phyloP scores from a whole-genome alignment of 2,888 invertebrate genomes.

The Ophonus ardosiacus region DNA sequence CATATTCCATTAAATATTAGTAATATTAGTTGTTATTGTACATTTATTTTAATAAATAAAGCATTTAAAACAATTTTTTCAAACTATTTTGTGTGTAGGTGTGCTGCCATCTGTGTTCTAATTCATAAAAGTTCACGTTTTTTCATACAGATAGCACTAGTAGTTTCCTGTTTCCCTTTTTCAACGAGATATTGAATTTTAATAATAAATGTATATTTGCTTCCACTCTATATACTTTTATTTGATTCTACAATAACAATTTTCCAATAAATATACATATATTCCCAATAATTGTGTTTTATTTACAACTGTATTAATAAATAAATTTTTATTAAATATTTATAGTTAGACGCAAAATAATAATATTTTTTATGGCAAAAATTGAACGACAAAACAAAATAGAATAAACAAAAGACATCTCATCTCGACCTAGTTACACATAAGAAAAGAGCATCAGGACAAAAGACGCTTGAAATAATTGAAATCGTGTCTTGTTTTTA shows the following conservation, averaged over 20 bases:
- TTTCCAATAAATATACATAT: neutral
- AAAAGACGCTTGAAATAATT: conserved; percentile 12
- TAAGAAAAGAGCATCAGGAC: conserved; percentile 27
- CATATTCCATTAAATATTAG: neutral
- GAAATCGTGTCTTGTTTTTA: neutral
- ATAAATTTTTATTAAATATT: no score
- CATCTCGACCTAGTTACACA: conserved; percentile 24
- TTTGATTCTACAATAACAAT: neutral
- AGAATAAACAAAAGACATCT: conserved; percentile 21
- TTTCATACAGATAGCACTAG: neutral
- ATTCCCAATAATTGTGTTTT: no score
- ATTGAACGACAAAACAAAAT: neutral
- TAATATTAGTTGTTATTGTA: neutral
- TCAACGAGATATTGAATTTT: neutral
- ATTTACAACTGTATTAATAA: no score
- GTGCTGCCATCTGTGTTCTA: neutral
- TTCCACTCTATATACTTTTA: neutral
- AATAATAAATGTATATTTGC: neutral
- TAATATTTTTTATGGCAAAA: neutral
- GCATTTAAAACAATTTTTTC: no score
- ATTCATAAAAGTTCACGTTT: neutral
- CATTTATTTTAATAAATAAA: neutral
- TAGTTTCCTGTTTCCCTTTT: neutral
- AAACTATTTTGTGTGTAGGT: no score
- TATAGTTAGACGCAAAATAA: no score